Evolutionary conservation across 1,140 invertebrate species (phyloP), one percentile per base, ranked within the genome.

Genomic region (Pseudomyrmex sp.): DNA sequence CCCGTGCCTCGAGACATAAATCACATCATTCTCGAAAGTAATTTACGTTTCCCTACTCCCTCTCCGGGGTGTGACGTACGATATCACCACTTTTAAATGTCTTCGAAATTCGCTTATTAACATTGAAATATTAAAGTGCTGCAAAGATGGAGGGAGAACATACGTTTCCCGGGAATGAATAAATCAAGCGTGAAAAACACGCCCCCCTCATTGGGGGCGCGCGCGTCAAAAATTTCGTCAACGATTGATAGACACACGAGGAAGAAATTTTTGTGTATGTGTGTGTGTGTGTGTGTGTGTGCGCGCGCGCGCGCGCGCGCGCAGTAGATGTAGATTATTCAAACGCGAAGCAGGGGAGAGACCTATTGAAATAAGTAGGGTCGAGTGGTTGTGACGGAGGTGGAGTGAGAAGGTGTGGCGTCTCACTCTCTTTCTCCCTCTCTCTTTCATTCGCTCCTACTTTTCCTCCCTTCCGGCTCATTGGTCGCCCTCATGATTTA

Each of bases 321-420:
- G 26, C 52, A 83, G 89, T 90, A 92, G 90, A 92, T 88, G 89
- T 88, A 89, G 91, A 91, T 94, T 92, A 93, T 94, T 94, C 91
- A 93, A 93, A 93, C 91, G 35, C 5, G 91, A 92, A 85, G 86
- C 85, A 88, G 90, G 85, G 91, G 90, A 91, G 91, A 90, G 90
- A 26, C 26, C 91, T 91, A 93, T 93, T 92, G 91, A 92, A 92
- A 93, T 93, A 93, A 93, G 92, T 92, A 93, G 91, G 91, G 90
- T 93, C 90, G 91, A 93, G 90, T 91, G 87, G 89, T 89, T 90
- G 89, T 83, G 80, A 80, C 84, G 35, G 35, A 73, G 84, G 84
- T 76, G 86, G 84, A 75, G 59, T 83, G 84, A 66, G 77, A 79
- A 62, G 84, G 68, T 62, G 68, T 62, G 72, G 54, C 74, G 58